A percentile compares a stretch with the other conserved stretches of the same genome.
Evolutionary conservation across 2,888 invertebrate species (phyloP).

Genomic region (Eupeodes latifasciatus): DNA sequence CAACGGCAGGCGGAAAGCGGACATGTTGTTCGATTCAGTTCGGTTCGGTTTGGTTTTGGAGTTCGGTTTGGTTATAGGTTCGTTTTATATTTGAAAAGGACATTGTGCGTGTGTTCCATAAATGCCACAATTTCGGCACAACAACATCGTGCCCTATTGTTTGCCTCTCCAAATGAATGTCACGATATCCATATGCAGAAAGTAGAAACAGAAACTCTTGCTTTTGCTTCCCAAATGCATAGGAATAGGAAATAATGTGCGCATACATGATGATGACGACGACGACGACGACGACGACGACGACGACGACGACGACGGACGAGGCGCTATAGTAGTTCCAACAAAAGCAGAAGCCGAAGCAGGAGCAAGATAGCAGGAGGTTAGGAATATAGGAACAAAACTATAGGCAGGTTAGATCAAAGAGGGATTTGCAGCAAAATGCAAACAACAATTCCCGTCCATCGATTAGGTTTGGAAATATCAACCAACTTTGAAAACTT

Average conservation of each 20-base stretch:
- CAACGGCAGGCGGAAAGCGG: constrained; percentile 3
- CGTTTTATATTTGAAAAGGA: constrained; percentile 25
- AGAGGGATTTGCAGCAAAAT: constrained; percentile 67
- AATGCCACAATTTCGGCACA: constrained; percentile 64
- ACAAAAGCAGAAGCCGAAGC: not conserved
- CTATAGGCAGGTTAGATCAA: constrained; percentile 42
- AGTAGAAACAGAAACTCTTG: constrained; percentile 12
- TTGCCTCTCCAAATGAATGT: constrained; percentile 54
- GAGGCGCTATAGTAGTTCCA: constrained; percentile 42
- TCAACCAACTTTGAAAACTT: constrained; percentile 53
- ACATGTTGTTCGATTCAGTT: constrained; percentile 20
- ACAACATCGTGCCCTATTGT: constrained; percentile 68
- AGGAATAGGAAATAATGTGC: constrained; percentile 32
- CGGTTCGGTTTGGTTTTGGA: too few species aligned
- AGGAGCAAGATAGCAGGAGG: constrained; percentile 13
- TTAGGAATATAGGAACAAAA: not conserved
- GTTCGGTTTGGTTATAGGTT: not conserved
- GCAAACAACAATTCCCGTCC: constrained; percentile 40
- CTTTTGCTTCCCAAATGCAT: not conserved
- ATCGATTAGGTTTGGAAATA: constrained; percentile 66
- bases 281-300: not conserved
- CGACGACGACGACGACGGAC: too few species aligned
- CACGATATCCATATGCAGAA: constrained; percentile 61
- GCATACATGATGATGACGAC: not conserved
- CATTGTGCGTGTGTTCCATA: constrained; percentile 60